These are phyloP conservation scores for Drosophila virilis DNA, from an alignment of 1,140 invertebrate genomes.

Conservation along the genomic window DNA sequence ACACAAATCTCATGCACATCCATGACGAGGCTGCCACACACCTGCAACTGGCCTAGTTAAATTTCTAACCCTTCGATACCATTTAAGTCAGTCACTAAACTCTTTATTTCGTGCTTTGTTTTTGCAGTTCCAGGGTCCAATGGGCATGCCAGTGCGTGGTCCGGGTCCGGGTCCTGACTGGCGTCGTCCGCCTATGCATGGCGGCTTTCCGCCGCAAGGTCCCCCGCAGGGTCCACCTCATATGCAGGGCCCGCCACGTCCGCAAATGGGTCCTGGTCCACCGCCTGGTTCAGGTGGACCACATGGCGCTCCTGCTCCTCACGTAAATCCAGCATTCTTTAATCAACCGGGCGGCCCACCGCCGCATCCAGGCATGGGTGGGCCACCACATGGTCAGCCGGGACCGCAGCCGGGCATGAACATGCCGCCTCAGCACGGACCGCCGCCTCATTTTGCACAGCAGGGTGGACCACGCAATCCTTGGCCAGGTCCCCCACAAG, in stretches of 20 bases:
- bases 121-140: constrained; percentile 87
- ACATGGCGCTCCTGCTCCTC: constrained; percentile 92
- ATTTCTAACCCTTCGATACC: background rate
- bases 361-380: constrained; percentile 86
- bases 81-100: constrained; percentile 21
- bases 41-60: constrained; percentile 6
- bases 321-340: constrained; percentile 98
- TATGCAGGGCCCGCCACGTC: constrained; percentile 90
- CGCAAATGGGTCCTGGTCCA: constrained; percentile 85
- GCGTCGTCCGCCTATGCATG: constrained; percentile 89
- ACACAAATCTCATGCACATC: constrained; percentile 24
- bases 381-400: constrained; percentile 87
- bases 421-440: constrained; percentile 86
- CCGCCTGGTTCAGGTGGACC: constrained; percentile 85
- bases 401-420: constrained; percentile 86
- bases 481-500: constrained; percentile 74
- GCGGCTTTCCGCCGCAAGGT: constrained; percentile 85
- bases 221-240: constrained; percentile 88
- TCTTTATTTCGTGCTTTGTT: constrained; percentile 17
- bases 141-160: constrained; percentile 87
- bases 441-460: constrained; percentile 87
- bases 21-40: constrained; percentile 10
- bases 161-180: constrained; percentile 89
- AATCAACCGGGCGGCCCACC: constrained; percentile 88
- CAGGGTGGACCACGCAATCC: constrained; percentile 81